Evolutionary conservation across 2,888 invertebrate species (phyloP).

Genomic region (Epinotia ramella): DNA sequence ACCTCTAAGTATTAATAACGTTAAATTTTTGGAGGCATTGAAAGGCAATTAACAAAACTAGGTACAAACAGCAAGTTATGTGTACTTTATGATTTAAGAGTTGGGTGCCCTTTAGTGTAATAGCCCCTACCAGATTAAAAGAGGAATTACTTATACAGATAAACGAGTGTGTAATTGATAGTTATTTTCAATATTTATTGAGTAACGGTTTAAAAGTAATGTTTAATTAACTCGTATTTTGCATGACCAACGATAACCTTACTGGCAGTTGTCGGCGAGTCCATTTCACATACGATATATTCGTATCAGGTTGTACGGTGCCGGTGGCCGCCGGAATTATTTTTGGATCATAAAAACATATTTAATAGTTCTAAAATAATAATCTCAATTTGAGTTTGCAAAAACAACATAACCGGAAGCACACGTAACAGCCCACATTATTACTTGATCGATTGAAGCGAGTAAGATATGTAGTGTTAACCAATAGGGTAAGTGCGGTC

Average conservation of each 20-base stretch:
- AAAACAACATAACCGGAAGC: conserved; percentile 5
- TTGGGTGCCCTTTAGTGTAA: background rate
- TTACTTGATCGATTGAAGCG: conserved; percentile 32
- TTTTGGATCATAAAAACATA: background rate
- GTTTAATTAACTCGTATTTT: background rate
- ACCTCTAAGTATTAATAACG: background rate
- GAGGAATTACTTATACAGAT: background rate
- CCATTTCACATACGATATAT: background rate
- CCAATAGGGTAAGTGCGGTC: conserved; percentile 59
- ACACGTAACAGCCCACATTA: conserved; percentile 31
- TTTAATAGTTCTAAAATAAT: background rate
- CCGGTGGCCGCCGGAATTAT: background rate
- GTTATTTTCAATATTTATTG: background rate
- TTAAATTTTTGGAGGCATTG: background rate
- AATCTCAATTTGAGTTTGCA: conserved; percentile 1
- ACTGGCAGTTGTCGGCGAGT: background rate
- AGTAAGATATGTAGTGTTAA: conserved; percentile 40
- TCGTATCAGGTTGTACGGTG: background rate
- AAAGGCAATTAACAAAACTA: too few species aligned
- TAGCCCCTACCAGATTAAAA: background rate
- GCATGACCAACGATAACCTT: background rate
- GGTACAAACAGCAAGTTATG: background rate
- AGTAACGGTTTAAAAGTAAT: background rate
- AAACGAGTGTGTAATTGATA: background rate
- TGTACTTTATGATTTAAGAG: background rate